phyloP scores from a whole-genome alignment of 2,888 invertebrate genomes.

The Orchesella flavescens region DNA sequence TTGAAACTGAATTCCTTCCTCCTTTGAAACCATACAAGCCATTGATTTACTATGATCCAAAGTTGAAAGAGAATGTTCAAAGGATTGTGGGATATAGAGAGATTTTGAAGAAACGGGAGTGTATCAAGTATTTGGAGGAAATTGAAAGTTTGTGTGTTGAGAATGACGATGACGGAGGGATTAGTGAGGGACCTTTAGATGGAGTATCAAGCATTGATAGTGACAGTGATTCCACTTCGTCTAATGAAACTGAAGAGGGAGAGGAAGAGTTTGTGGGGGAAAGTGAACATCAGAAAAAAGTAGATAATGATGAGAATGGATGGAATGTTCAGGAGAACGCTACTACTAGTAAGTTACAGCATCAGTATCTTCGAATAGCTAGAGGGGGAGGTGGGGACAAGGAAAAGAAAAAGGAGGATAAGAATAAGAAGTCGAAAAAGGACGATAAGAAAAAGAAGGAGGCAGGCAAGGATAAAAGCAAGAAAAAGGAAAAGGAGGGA shows the following conservation, averaged over 20 bases:
- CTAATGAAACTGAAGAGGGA: neutral
- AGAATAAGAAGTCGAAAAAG: no score
- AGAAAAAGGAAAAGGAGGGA: neutral
- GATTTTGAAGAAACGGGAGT: conserved; percentile 43
- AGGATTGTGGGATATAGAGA: conserved; percentile 54
- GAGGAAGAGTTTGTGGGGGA: neutral
- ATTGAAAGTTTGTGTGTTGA: neutral
- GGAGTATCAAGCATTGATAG: no score
- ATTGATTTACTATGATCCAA: conserved; percentile 16
- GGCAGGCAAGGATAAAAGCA: neutral
- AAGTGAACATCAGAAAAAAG: neutral
- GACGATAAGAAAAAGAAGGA: conserved; percentile 13
- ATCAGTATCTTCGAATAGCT: neutral
- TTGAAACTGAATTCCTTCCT: conserved; percentile 43
- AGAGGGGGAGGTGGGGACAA: conserved; percentile 34
- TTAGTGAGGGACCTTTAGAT: neutral
- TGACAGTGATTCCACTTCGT: no score
- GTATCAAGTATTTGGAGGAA: conserved; percentile 37
- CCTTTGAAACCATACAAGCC: conserved; percentile 17
- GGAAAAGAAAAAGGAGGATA: neutral
- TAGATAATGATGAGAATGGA: neutral
- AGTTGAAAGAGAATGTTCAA: conserved; percentile 1
- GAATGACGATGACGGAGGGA: neutral
- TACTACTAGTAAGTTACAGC: no score
- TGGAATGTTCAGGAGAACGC: neutral